Evolutionary conservation across 2,888 invertebrate genomes (phyloP).

Genomic region (Zhuqinia jingwanae): DNA sequence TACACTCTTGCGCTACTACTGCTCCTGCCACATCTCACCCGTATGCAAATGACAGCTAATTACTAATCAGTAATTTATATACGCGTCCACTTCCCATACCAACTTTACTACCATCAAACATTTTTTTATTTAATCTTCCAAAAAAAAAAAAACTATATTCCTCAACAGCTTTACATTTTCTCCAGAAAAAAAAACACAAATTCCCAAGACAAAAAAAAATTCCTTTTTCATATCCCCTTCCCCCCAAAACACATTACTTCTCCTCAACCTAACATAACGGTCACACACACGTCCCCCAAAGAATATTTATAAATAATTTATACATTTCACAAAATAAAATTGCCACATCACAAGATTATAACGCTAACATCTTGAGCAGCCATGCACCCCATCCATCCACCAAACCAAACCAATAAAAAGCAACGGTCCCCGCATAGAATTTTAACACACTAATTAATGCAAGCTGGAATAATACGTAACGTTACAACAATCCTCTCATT

Average conservation of each 20-base stretch:
- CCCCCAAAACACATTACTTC: background rate
- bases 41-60: constrained; percentile 70
- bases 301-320: constrained; percentile 57
- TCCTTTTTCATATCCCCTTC: background rate
- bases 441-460: constrained; percentile 60
- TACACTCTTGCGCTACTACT: too few relatives aligned
- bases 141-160: background rate
- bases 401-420: constrained; percentile 17
- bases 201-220: background rate
- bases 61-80: constrained; percentile 68
- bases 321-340: background rate
- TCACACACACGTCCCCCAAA: too few relatives aligned
- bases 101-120: background rate
- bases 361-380: too few relatives aligned
- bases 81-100: constrained; percentile 39
- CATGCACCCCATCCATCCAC: constrained; percentile 13
- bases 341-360: too few relatives aligned
- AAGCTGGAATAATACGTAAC: constrained; percentile 59
- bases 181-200: too few relatives aligned
- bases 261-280: too few relatives aligned
- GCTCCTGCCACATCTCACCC: background rate
- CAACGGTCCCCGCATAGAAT: constrained; percentile 57
- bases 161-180: constrained; percentile 42
- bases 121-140: too few relatives aligned
- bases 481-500: background rate